phyloP scores from a whole-genome alignment of 53 echinoderm and acorn worm species.

The Mesocentrotus franciscanus region DNA sequence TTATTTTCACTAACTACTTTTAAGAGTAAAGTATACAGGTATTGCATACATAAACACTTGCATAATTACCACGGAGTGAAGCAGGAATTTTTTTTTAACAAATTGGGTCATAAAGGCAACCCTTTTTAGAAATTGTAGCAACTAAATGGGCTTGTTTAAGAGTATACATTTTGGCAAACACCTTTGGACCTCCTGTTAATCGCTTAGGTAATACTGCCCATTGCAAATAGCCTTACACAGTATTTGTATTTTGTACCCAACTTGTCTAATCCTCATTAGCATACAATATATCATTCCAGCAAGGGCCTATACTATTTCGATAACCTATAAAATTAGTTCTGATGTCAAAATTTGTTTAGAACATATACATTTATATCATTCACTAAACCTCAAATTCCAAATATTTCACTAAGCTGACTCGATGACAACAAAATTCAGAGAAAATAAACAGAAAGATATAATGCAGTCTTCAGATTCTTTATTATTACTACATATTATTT shows the following conservation, averaged over 20 bases:
- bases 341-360: neutral
- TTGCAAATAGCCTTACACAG: neutral
- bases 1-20: no score
- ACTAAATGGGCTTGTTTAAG: neutral
- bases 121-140: neutral
- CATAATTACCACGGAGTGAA: no score
- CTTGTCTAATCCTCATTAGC: neutral
- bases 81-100: no score
- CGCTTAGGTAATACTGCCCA: neutral
- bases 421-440: neutral
- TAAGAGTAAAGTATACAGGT: no score
- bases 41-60: no score
- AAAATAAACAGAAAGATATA: neutral
- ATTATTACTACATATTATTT: neutral
- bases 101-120: neutral
- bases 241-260: no score
- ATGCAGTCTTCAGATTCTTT: neutral
- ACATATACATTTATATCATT: neutral
- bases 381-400: neutral
- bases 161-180: neutral
- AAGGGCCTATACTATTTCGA: neutral
- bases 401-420: neutral
- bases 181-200: neutral
- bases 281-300: neutral
- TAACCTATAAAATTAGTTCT: neutral